phyloP scores from a whole-genome alignment of 2,888 invertebrate genomes.

The Therioaphis trifolii region DNA sequence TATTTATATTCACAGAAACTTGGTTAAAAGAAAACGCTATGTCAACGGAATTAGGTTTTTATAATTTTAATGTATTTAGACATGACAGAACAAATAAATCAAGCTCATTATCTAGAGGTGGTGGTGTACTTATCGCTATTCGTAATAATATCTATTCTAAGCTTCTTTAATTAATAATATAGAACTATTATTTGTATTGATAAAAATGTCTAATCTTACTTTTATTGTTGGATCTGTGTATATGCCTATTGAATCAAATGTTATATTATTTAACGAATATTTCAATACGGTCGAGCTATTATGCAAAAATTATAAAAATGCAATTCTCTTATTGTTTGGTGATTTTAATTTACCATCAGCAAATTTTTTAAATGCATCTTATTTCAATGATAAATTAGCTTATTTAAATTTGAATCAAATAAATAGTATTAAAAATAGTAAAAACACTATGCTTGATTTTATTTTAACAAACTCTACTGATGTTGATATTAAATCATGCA shows the following conservation, averaged over 20 bases:
- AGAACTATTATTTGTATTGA: neutral
- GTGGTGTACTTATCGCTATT: neutral
- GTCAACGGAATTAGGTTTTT: no score
- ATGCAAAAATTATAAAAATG: neutral
- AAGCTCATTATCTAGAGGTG: neutral
- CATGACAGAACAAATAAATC: no score
- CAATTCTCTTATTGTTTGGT: neutral
- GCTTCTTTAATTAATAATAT: neutral
- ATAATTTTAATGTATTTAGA: no score
- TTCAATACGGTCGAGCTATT: neutral
- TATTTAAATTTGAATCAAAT: neutral
- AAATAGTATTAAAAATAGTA: constrained; percentile 6
- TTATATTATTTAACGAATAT: neutral
- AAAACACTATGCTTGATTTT: constrained; percentile 1
- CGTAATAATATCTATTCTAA: neutral
- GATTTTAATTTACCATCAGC: constrained; percentile 12
- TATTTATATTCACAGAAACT: neutral
- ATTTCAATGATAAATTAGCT: neutral
- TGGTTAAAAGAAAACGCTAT: neutral
- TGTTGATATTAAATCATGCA: neutral
- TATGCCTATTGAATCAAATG: neutral
- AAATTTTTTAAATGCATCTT: neutral
- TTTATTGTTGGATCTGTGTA: neutral
- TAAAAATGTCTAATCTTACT: neutral
- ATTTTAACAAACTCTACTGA: neutral